These are phyloP conservation scores for Osedax frankpressi DNA, from an alignment of 2,888 invertebrate species.

Conservation along the genomic window DNA sequence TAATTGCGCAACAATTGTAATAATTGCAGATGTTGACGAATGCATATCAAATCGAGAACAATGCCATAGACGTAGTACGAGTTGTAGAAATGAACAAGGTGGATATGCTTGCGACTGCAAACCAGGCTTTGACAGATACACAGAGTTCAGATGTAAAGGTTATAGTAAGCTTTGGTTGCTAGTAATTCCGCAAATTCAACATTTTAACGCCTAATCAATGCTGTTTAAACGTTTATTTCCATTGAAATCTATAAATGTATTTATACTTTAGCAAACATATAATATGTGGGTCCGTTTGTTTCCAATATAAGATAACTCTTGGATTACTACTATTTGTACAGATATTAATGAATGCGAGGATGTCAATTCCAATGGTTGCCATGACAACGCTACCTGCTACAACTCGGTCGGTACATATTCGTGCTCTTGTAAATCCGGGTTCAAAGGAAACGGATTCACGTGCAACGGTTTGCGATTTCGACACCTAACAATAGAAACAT, in stretches of 20 bases:
- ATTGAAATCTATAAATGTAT: too few species aligned
- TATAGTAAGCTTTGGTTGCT: too few species aligned
- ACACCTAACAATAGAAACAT: too few species aligned
- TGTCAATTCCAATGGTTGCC: neutral
- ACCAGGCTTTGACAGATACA: constrained; percentile 4
- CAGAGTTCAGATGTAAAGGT: neutral
- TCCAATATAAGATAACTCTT: too few species aligned
- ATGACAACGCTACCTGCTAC: constrained; percentile 13
- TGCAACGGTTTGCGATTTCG: neutral
- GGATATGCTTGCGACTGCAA: constrained; percentile 13
- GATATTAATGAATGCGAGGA: constrained; percentile 10
- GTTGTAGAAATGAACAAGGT: constrained; percentile 14
- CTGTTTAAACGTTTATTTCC: too few species aligned
- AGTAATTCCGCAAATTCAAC: too few species aligned
- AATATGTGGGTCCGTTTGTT: too few species aligned
- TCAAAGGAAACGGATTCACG: constrained; percentile 6
- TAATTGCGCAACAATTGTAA: neutral
- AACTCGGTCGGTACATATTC: constrained; percentile 4
- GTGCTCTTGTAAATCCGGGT: constrained; percentile 5
- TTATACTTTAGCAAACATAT: too few species aligned
- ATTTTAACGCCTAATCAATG: too few species aligned
- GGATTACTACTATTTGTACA: too few species aligned
- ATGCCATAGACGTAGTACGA: neutral
- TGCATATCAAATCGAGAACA: constrained; percentile 1
- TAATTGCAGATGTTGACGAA: constrained; percentile 21